phyloP scores from a whole-genome alignment of 2,888 invertebrate species.

The Eupithecia inturbata region DNA sequence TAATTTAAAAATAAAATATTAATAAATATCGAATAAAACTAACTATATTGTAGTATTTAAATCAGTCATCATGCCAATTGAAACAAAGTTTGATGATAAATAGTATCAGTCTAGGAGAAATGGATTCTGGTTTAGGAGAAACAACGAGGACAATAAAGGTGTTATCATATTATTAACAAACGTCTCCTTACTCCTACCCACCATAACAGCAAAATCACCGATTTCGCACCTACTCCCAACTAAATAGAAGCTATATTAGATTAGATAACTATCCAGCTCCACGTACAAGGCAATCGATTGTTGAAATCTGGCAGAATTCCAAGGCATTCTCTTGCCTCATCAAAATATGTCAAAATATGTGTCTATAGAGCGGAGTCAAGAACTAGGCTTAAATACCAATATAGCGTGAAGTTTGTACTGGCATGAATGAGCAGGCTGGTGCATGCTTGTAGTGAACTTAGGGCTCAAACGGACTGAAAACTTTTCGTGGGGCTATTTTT shows the following conservation, averaged over 20 bases:
- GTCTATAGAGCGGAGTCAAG: constrained; percentile 52
- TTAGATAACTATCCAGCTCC: constrained; percentile 38
- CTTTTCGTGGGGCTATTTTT: neutral
- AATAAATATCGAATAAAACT: no score
- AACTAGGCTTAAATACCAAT: constrained; percentile 42
- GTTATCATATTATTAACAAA: constrained; percentile 7
- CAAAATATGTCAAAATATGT: constrained; percentile 62
- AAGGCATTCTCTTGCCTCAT: constrained; percentile 57
- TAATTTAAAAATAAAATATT: no score
- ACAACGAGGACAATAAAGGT: constrained; percentile 9
- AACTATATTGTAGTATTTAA: no score
- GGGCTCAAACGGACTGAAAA: neutral
- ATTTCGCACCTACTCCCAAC: constrained; percentile 22
- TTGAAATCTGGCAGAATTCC: constrained; percentile 59
- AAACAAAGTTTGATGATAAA: neutral
- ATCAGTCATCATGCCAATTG: no score
- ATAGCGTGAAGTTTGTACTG: constrained; percentile 4
- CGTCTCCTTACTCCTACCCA: constrained; percentile 8
- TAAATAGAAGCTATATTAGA: constrained; percentile 29
- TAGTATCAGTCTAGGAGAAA: neutral
- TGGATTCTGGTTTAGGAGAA: neutral
- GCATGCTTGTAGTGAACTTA: neutral
- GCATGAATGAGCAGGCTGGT: neutral
- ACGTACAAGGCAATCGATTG: constrained; percentile 57
- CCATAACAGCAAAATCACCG: constrained; percentile 20